Conservation (phyloP, 2,797 vertebrate genomes). For the Xenentodon cancila region DNA sequence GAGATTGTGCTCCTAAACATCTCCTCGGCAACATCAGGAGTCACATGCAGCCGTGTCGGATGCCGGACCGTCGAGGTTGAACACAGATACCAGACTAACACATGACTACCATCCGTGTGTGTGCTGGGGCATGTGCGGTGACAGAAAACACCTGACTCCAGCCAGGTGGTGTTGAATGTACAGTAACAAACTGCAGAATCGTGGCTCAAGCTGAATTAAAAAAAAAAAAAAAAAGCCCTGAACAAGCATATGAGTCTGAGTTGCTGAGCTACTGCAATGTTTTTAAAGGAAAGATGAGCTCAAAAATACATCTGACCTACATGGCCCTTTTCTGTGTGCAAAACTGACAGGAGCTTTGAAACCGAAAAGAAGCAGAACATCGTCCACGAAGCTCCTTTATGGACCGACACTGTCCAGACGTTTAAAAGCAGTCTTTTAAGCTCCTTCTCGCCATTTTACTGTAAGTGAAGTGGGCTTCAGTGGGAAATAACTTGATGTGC, state of each 20-base stretch:
- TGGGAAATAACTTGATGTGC: slow-evolving; percentile 65
- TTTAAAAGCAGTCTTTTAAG: slow-evolving; percentile 35
- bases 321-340: not conserved
- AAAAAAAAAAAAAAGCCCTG: not conserved
- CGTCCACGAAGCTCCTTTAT: slow-evolving; percentile 16
- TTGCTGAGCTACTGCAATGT: not conserved
- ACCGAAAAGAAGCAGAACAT: slow-evolving; percentile 12
- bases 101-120: slow-evolving; percentile 3
- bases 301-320: not conserved
- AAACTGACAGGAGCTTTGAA: not conserved
- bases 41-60: slow-evolving; percentile 51
- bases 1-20: slow-evolving; percentile 41
- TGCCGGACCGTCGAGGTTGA: slow-evolving; percentile 23
- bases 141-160: slow-evolving; percentile 19
- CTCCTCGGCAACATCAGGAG: slow-evolving; percentile 34
- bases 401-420: slow-evolving; percentile 15
- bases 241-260: slow-evolving; percentile 7
- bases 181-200: slow-evolving; percentile 6
- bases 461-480: slow-evolving; percentile 48
- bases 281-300: not conserved
- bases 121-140: not conserved
- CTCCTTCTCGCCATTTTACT: slow-evolving; percentile 38
- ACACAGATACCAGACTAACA: slow-evolving; percentile 17
- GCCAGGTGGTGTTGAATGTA: slow-evolving; percentile 24
- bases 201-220: slow-evolving; percentile 3